phyloP scores from a whole-genome alignment of 1,140 invertebrate genomes.

The Drosophila parabipectinata region DNA sequence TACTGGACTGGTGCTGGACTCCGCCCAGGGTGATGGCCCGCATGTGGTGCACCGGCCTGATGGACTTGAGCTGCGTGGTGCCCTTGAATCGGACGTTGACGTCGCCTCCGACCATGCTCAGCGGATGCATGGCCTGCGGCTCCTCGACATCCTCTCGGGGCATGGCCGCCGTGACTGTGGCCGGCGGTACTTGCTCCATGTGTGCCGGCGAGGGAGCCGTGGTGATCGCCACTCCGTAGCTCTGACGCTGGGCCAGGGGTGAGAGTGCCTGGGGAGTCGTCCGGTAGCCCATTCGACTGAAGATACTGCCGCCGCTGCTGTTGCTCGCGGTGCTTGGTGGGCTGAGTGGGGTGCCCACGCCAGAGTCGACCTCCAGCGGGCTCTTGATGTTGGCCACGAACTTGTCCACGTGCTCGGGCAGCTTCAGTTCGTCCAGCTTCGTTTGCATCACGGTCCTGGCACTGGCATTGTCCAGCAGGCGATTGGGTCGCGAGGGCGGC shows the following conservation, averaged over 20 bases:
- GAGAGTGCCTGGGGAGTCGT: constrained; percentile 72
- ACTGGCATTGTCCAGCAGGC: constrained; percentile 65
- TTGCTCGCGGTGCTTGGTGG: constrained; percentile 75
- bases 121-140: constrained; percentile 85
- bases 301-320: constrained; percentile 68
- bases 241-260: constrained; percentile 60
- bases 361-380: constrained; percentile 85
- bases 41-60: constrained; percentile 76
- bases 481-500: constrained; percentile 71
- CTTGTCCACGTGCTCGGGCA: constrained; percentile 84
- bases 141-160: constrained; percentile 59
- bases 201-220: constrained; percentile 40
- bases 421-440: constrained; percentile 81
- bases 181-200: constrained; percentile 36
- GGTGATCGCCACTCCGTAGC: constrained; percentile 47
- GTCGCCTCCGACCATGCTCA: constrained; percentile 86
- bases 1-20: constrained; percentile 40
- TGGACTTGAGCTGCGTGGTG: constrained; percentile 87
- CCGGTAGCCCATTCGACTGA: constrained; percentile 80
- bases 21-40: constrained; percentile 58
- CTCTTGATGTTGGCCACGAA: constrained; percentile 76
- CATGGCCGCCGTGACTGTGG: constrained; percentile 23
- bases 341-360: constrained; percentile 85
- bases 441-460: constrained; percentile 64
- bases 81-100: constrained; percentile 88